Evolutionary conservation across 2,797 vertebrate species (phyloP).

Genomic region (Neoniphon sammara): DNA sequence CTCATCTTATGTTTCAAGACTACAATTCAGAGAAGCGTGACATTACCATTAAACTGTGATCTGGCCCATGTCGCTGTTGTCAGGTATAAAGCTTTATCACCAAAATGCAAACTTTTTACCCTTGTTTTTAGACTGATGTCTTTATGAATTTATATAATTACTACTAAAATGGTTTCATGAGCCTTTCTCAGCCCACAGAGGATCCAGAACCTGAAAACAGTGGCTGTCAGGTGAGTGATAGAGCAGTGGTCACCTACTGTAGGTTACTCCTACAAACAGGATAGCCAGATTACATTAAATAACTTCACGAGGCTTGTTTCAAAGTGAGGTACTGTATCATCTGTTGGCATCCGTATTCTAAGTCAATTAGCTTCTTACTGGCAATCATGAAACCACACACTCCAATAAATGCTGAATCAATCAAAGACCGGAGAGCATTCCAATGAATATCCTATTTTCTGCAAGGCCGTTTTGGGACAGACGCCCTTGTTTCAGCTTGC

Average conservation of each 20-base stretch:
- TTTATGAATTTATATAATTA: background rate
- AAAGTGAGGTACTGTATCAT: constrained; percentile 12
- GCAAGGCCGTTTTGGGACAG: background rate
- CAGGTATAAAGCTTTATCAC: background rate
- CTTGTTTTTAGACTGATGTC: background rate
- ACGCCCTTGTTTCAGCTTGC: background rate
- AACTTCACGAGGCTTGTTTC: background rate
- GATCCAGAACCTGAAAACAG: too few species aligned
- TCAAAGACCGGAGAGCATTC: constrained; percentile 3
- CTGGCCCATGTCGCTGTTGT: background rate
- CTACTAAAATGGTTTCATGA: constrained; percentile 4
- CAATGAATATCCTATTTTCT: constrained; percentile 21
- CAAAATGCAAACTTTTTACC: background rate
- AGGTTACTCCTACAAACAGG: constrained; percentile 20
- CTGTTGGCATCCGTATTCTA: background rate
- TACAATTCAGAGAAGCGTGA: background rate
- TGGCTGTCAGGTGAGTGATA: background rate
- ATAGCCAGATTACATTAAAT: constrained; percentile 40
- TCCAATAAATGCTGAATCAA: constrained; percentile 12
- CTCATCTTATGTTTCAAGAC: background rate
- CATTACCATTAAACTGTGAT: background rate
- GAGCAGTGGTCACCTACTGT: constrained; percentile 6
- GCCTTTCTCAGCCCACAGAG: too few species aligned
- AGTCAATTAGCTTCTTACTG: constrained; percentile 1
- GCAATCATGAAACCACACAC: background rate